Base-by-base conservation (phyloP, 2,113 vertebrate genomes). In the Mesitornis unicolor region DNA sequence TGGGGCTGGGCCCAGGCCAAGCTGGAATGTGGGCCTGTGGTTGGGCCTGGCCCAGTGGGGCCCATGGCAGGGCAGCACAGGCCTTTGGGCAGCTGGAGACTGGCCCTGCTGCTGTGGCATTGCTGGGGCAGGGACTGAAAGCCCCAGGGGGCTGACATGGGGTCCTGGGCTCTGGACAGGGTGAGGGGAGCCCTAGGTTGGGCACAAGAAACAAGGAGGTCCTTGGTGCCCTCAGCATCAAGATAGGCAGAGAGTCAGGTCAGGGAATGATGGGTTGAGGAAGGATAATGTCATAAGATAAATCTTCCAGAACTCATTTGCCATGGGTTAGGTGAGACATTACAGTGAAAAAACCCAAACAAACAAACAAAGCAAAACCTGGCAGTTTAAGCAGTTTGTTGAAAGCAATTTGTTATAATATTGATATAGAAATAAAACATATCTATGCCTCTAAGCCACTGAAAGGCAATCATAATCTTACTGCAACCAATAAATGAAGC, bases 1-100 rank as follows among this genome's bases (percentile, higher is more conserved):
- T 2, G 16, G 63, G 69, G 7, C 3, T 19, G 25, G 25, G 40
- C n/a, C 0, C 1, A 40, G 47, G 36, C 43, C 20, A 12, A 14
- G 29, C 45, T 3, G 8, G 31, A 17, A 50, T 3, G 2, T 19
- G 8, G 20, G 38, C 11, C 12, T 1, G 0, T 0, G 4, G 25
- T 16, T 22, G 26, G 22, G 14, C 10, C 38, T 1, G 2, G n/a
- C 35, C 18, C 2, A 0, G 5, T 15, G 14, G 26, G 29, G 5
- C 8, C 45, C 0, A 1, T 28, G 40, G 25, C 25, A 1, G 1
- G 33, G 16, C 43, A 73, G 13, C 26, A 13, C 18, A 50, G 54
- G 42, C 16, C 42, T 38, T 13, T 38, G 42, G 24, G 36, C 18
- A 56, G 35, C 82, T 48, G 40, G 54, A 63, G 61, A 28, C 5